A percentile compares a stretch with the other conserved stretches of the same genome.
Conservation (phyloP, 2,797 vertebrate genomes). For the Protonibea diacanthus region DNA sequence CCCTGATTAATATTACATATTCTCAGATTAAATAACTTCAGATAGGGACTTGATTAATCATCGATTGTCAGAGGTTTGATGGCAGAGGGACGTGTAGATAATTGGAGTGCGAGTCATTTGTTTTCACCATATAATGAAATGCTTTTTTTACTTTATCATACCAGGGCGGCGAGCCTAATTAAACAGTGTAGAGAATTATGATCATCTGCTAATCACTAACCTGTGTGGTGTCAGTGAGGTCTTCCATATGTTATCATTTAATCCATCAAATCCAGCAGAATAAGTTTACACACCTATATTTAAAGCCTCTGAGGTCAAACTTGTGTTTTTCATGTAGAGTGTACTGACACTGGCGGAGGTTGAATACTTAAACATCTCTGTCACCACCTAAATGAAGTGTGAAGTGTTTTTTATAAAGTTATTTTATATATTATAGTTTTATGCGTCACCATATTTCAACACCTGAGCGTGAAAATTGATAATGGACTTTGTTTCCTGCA, state of each 20-base stretch:
- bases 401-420: neutral
- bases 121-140: slow-evolving; percentile 6
- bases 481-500: too few relatives aligned
- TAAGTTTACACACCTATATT: neutral
- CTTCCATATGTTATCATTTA: neutral
- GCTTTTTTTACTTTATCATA: neutral
- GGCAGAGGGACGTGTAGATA: slow-evolving; percentile 1
- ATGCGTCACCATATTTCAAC: too few relatives aligned
- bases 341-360: neutral
- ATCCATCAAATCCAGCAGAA: neutral
- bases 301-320: neutral
- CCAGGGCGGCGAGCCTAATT: neutral
- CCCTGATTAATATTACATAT: slow-evolving; percentile 47
- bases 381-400: neutral
- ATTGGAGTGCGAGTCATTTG: neutral
- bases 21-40: slow-evolving; percentile 27
- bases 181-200: neutral
- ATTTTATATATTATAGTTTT: neutral
- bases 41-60: slow-evolving; percentile 30
- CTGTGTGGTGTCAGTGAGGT: neutral
- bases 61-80: neutral
- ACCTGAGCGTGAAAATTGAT: too few relatives aligned
- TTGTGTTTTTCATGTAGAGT: neutral
- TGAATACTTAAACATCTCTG: neutral
- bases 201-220: neutral